Evolutionary conservation across 1,140 invertebrate species (phyloP).

Genomic region (Euwallacea fornicatus): DNA sequence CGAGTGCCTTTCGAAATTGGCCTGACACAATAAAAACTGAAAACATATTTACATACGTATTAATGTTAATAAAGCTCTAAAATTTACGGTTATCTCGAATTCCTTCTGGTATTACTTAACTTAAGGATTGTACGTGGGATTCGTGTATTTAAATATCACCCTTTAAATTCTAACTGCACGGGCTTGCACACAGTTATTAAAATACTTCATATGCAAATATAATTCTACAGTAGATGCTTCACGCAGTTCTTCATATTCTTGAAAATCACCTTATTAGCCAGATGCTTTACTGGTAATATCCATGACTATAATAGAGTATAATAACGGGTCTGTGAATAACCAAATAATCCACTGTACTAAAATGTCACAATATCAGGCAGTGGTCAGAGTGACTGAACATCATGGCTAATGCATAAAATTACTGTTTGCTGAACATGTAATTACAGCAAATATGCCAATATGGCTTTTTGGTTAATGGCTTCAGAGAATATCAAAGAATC

Average conservation of each 20-base stretch:
- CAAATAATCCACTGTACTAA: too few species aligned
- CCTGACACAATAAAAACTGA: constrained; percentile 7
- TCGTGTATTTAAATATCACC: constrained; percentile 3
- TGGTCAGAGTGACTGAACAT: too few species aligned
- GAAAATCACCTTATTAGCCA: too few species aligned
- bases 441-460: background rate
- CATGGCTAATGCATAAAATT: background rate
- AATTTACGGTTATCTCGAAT: constrained; percentile 9
- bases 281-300: too few species aligned
- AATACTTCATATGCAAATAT: constrained; percentile 2
- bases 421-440: background rate
- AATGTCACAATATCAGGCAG: too few species aligned
- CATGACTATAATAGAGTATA: too few species aligned
- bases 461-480: constrained; percentile 12
- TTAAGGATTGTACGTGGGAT: background rate
- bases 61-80: constrained; percentile 2
- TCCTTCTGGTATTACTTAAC: constrained; percentile 7
- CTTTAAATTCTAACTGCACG: constrained; percentile 6
- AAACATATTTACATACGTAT: constrained; percentile 5
- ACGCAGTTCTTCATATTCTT: too few species aligned
- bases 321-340: too few species aligned
- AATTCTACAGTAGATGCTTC: background rate
- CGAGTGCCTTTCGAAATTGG: background rate
- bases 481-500: constrained; percentile 13
- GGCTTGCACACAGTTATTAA: constrained; percentile 3